Evolutionary conservation across 2,113 vertebrate genomes (phyloP), one percentile per base, ranked within the genome.

Genomic region (Polypterus bichir): DNA sequence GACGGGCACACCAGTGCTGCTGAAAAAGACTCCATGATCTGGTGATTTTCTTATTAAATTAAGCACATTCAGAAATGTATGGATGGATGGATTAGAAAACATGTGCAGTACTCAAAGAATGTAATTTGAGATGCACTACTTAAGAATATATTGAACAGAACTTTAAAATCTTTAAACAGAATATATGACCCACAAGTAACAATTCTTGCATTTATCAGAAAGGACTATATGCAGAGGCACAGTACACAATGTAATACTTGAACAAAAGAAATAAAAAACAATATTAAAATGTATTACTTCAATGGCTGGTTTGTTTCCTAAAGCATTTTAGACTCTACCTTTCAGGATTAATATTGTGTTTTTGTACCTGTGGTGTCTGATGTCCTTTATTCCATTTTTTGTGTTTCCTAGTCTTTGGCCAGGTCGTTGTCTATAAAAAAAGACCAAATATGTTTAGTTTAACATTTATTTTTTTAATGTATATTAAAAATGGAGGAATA

Each of bases 371-470:
- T 91, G 87, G 69, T 85, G 69, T 53, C 87, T 77, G 46, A 91
- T 74, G 48, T 88, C 84, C 68, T 79, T 83, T 59, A 90, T 88
- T 48, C 87, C 87, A 1, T 85, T 86, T 73, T 85, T 88, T 46
- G 81, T 88, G 68, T 88, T 90, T 63, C 84, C 86, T 68, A 86
- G 71, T 68, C 83, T 77, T 70, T 87, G 87, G 54, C 89, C 85
- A 0, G 86, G 86, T 4, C 86, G 80, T n/a, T 78, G 77, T 69
- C 88, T 89, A 74, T 5, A 65, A 61, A 59, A 7, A 62, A 56
- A 66, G 27, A 27, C 27, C 27, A 27, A 27, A 27, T 27, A 27
- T 27, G 27, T 27, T 27, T 27, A 27, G 27, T 27, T 27, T 27
- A 27, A 27, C 27, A 27, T 27, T 27, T 27, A 27, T 27, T 27